phyloP scores from a whole-genome alignment of 2,797 vertebrate species.

The Tenualosa thibaudeaui region DNA sequence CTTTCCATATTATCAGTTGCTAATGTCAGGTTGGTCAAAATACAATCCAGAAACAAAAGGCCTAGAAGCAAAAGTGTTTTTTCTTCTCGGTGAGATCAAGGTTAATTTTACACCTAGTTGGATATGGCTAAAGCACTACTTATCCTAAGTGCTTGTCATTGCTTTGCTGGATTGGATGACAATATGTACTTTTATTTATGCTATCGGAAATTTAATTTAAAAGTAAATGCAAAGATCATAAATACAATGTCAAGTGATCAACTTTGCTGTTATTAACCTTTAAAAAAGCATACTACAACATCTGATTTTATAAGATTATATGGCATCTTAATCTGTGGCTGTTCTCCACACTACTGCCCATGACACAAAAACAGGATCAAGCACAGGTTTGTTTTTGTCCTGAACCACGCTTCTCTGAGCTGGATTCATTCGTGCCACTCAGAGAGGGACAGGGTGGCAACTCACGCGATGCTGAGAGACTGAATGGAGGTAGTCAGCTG shows the following conservation, averaged over 20 bases:
- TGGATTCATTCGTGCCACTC: not conserved
- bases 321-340: not conserved
- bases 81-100: not conserved
- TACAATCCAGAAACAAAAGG: no score
- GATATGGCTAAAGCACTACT: not conserved
- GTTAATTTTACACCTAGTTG: not conserved
- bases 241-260: not conserved
- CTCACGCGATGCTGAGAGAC: not conserved
- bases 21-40: no score
- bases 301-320: not conserved
- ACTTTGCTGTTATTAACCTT: not conserved
- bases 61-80: not conserved
- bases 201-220: not conserved
- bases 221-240: not conserved
- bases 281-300: not conserved
- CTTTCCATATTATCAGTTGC: no score
- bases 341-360: not conserved
- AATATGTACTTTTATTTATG: no score
- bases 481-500: conserved; percentile 5
- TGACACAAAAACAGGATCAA: not conserved
- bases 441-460: not conserved
- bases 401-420: not conserved
- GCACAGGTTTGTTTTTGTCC: not conserved
- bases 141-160: not conserved
- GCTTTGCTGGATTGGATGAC: not conserved